A percentile compares a stretch with the other conserved stretches of the same genome.
Conservation (phyloP, 1,140 invertebrate genomes). For the Conopomorpha cramerella region DNA sequence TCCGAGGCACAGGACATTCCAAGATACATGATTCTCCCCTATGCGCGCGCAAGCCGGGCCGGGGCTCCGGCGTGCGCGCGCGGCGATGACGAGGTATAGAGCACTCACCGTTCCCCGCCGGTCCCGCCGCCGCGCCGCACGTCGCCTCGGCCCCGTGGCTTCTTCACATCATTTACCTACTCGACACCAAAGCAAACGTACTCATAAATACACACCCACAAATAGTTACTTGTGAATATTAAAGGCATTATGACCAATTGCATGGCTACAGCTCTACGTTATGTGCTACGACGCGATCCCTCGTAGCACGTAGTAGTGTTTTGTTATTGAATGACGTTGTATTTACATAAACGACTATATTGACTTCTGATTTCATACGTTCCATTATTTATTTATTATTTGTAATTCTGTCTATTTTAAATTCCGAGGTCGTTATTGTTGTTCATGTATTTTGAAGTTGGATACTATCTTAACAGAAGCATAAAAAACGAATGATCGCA, state of each 20-base stretch:
- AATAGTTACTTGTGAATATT: neutral
- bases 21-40: slow-evolving; percentile 64
- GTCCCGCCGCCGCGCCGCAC: slow-evolving; percentile 9
- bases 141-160: slow-evolving; percentile 8
- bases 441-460: too few relatives aligned
- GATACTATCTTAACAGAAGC: too few relatives aligned
- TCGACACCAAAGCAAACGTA: slow-evolving; percentile 22
- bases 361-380: neutral
- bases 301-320: too few relatives aligned
- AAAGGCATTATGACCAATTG: neutral
- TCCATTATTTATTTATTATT: neutral
- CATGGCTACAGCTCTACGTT: neutral
- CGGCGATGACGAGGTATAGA: slow-evolving; percentile 63
- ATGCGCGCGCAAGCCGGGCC: slow-evolving; percentile 41
- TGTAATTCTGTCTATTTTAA: neutral
- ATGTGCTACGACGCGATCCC: neutral
- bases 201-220: slow-evolving; percentile 5
- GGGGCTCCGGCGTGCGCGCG: slow-evolving; percentile 29
- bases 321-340: too few relatives aligned
- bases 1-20: slow-evolving; percentile 64
- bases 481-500: slow-evolving; percentile 18
- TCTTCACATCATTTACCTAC: slow-evolving; percentile 27
- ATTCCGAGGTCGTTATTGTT: neutral
- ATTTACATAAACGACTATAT: too few relatives aligned
- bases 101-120: slow-evolving; percentile 44